These are phyloP conservation scores for Geotrypetes seraphini DNA, from an alignment of 2,797 vertebrate species.

Conservation along the genomic window DNA sequence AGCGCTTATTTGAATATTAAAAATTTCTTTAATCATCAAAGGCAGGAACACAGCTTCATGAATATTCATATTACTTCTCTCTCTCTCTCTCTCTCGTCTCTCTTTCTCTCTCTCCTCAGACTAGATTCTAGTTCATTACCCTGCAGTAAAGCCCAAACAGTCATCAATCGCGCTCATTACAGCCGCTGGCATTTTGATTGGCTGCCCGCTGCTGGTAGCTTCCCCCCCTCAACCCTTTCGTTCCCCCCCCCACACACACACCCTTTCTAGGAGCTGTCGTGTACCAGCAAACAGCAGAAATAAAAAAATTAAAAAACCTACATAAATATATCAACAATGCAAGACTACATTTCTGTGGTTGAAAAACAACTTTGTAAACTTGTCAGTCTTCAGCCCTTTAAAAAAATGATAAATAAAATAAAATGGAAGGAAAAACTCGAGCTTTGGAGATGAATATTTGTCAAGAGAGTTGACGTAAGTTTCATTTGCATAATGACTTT, in stretches of 20 bases:
- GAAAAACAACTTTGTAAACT: constrained; percentile 75
- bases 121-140: constrained; percentile 97
- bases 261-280: constrained; percentile 46
- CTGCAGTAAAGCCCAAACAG: constrained; percentile 91
- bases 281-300: constrained; percentile 56
- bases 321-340: constrained; percentile 51
- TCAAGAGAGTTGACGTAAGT: constrained; percentile 97
- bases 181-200: constrained; percentile 71
- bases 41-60: constrained; percentile 92
- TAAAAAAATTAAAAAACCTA: too few relatives aligned
- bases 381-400: constrained; percentile 54
- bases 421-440: constrained; percentile 74
- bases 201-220: constrained; percentile 67
- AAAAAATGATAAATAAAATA: constrained; percentile 50
- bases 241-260: constrained; percentile 19
- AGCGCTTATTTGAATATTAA: constrained; percentile 99
- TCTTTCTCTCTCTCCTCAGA: constrained; percentile 79
- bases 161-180: constrained; percentile 85
- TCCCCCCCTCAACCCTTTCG: constrained; percentile 23
- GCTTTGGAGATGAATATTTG: constrained; percentile 95
- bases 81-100: too few relatives aligned
- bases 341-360: constrained; percentile 60
- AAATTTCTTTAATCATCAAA: constrained; percentile 99
- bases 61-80: constrained; percentile 99
- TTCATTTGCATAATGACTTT: constrained; percentile 99